A percentile compares a stretch with the other conserved stretches of the same genome.
Evolutionary conservation across 2,113 vertebrate species (phyloP).

Genomic region (Hemibagrus wyckioides): DNA sequence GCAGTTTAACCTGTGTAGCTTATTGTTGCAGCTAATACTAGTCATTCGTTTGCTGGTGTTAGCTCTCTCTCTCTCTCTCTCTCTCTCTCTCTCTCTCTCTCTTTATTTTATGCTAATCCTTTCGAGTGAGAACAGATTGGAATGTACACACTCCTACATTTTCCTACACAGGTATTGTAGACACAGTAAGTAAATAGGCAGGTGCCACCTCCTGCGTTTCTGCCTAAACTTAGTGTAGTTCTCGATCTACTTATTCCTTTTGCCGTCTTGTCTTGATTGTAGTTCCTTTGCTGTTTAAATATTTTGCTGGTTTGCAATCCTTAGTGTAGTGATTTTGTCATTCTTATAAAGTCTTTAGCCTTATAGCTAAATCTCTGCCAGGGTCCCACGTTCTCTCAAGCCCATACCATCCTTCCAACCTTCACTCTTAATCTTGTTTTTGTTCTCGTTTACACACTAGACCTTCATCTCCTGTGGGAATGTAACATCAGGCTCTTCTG

Average conservation of each 20-base stretch:
- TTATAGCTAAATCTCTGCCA: neutral
- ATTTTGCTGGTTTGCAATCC: neutral
- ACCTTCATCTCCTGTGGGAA: neutral
- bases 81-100: conserved; percentile 11
- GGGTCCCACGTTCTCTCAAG: neutral
- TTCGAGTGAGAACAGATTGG: neutral
- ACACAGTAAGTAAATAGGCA: neutral
- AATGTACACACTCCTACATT: neutral
- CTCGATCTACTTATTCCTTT: neutral
- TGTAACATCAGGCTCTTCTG: neutral
- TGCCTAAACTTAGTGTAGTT: neutral
- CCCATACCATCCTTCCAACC: neutral
- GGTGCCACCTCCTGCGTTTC: neutral
- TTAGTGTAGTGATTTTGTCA: neutral
- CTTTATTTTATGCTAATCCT: neutral
- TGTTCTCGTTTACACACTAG: neutral
- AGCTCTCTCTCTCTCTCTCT: conserved; percentile 38
- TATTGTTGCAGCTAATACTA: neutral
- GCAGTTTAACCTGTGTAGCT: neutral
- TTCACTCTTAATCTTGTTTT: neutral
- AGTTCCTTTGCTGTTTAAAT: neutral
- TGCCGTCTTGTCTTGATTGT: neutral
- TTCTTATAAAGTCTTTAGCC: neutral
- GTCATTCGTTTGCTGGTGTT: neutral
- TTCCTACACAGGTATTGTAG: neutral